Percentiles rank a stretch among this genome's conserved stretches.
Conservation (phyloP, 2,113 vertebrate species). For the Piaya cayana region DNA sequence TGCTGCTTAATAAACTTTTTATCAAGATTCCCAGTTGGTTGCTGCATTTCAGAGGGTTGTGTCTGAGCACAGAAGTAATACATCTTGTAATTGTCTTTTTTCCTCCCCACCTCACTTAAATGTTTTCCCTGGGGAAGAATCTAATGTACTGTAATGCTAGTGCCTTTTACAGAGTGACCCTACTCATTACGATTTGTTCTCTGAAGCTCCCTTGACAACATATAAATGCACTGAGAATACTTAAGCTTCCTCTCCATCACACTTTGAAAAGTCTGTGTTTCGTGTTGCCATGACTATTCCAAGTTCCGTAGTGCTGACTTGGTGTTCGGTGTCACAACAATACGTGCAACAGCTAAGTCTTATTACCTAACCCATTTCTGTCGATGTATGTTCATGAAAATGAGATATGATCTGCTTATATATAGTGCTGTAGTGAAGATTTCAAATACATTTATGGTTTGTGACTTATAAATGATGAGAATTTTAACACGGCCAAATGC, state of each 20-base stretch:
- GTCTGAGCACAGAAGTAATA: constrained; percentile 44
- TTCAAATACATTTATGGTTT: neutral
- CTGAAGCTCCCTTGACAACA: constrained; percentile 10
- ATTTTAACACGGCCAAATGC: too few relatives aligned
- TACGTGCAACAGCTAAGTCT: neutral
- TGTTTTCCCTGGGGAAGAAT: constrained; percentile 48
- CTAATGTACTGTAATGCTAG: constrained; percentile 53
- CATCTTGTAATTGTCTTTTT: constrained; percentile 57
- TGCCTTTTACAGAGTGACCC: constrained; percentile 64
- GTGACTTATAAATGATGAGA: neutral
- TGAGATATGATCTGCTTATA: neutral
- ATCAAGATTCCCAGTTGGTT: constrained; percentile 67
- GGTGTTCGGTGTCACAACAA: neutral
- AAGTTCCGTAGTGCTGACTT: neutral
- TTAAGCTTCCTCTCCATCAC: constrained; percentile 31
- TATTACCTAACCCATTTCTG: neutral
- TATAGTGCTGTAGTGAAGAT: neutral
- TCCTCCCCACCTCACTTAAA: constrained; percentile 39
- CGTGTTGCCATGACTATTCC: neutral
- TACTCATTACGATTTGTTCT: constrained; percentile 53
- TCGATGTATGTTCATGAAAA: neutral
- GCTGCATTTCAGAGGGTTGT: constrained; percentile 28
- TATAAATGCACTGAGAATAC: constrained; percentile 42
- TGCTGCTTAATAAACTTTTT: constrained; percentile 70
- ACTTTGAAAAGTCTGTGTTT: constrained; percentile 21